Base-by-base conservation (phyloP, 2,888 invertebrate species). In the Pammene aurita region DNA sequence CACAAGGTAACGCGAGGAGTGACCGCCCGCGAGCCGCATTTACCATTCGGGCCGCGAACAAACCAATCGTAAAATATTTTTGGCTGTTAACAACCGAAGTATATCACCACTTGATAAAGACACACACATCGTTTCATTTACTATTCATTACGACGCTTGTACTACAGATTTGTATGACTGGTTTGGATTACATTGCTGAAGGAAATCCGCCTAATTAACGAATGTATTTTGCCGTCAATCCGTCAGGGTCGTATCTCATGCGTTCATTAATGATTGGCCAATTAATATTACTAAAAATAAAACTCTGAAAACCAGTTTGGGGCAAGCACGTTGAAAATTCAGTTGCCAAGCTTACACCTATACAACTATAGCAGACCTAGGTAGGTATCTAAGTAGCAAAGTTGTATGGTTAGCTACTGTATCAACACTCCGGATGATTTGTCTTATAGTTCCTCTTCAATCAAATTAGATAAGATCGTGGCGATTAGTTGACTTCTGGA, bases 61-160 rank as follows among this genome's bases (percentile, higher is more conserved):
- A 74, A 79, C 78, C 77, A 79, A 81, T 89, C 88, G 87, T 92
- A 88, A 91, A 89, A 88, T 88, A 85, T 88, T 88, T 90, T 90
- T 84, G 84, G 78, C 72, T 78, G 78, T 57, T 67, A 62, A 80
- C 78, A 77, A 84, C 67, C 81, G 79, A 81, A 82, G 82, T 78
- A 85, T 86, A 89, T 88, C 87, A 87, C 82, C 82, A 83, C 82
- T 85, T 84, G 71, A 48, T 57, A 69, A 78, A 82, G 80, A 82
- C 83, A 82, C 82, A 83, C 84, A 78, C 83, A 74, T 78, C 66
- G 84, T 72, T 76, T 72, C 72, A 74, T 72, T 72, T 65, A 65
- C 63, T 67, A 61, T 69, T 69, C 67, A 44, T 61, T 62, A 70
- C 61, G 60, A 52, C 52, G 48, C 62, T 9, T 52, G 62, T 52